Conservation (phyloP, 2,113 vertebrate species). For the Saiga tatarica region DNA sequence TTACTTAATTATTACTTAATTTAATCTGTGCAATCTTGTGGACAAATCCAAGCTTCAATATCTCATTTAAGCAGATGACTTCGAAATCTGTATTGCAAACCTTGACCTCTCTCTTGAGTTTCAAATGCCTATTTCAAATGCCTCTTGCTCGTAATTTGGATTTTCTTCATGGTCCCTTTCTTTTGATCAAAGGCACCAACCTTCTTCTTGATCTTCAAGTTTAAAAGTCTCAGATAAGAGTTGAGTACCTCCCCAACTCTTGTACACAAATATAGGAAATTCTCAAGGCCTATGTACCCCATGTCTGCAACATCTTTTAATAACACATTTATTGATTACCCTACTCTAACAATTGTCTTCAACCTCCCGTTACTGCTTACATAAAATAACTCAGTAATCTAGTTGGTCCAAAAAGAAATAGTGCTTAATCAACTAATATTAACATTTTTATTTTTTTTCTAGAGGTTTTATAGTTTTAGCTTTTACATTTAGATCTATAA, state of each 20-base stretch:
- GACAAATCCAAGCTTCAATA: conserved; percentile 49
- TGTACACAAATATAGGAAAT: background rate
- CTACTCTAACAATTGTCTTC: background rate
- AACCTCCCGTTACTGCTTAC: background rate
- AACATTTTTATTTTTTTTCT: background rate
- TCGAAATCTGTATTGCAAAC: background rate
- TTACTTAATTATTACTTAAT: conserved; percentile 74
- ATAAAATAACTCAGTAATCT: background rate
- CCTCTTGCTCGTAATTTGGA: background rate
- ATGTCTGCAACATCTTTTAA: background rate
- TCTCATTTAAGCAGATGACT: background rate
- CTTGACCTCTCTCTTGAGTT: background rate
- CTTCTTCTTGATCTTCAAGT: background rate
- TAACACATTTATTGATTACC: background rate
- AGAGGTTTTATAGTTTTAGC: background rate
- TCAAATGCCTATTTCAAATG: background rate
- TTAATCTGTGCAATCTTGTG: conserved; percentile 66
- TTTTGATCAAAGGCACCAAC: background rate
- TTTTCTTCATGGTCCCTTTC: background rate
- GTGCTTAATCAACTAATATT: background rate
- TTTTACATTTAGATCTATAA: background rate
- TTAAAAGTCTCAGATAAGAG: background rate
- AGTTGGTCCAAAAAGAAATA: background rate
- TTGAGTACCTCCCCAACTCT: background rate
- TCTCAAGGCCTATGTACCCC: background rate